Evolutionary conservation across 2,797 vertebrate species (phyloP).

Genomic region (Dryobates pubescens): DNA sequence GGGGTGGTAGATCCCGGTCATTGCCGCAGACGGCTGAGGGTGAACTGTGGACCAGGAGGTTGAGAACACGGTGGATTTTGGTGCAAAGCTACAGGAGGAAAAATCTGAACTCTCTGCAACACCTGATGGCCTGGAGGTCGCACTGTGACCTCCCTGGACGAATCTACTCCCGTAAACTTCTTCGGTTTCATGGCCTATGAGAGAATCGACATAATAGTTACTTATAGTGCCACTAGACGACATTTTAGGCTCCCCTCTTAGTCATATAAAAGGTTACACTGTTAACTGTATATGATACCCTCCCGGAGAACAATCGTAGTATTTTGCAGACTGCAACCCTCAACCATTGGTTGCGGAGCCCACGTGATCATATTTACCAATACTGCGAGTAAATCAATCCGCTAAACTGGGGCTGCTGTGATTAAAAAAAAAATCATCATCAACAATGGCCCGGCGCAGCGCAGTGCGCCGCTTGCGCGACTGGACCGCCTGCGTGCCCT

Average conservation of each 20-base stretch:
- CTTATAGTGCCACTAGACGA: conserved; percentile 95
- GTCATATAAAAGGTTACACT: conserved; percentile 94
- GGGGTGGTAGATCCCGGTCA: conserved; percentile 93
- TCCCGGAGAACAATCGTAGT: conserved; percentile 95
- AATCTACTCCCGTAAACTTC: conserved; percentile 92
- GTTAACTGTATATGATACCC: conserved; percentile 89
- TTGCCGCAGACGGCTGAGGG: conserved; percentile 84
- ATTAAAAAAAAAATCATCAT: conserved; percentile 68
- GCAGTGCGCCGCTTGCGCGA: not conserved
- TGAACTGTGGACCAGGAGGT: conserved; percentile 93
- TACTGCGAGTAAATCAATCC: conserved; percentile 99
- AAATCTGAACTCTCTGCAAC: conserved; percentile 89
- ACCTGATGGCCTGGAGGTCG: conserved; percentile 93
- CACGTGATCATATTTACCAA: conserved; percentile 99
- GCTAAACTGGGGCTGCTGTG: conserved; percentile 80
- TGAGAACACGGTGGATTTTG: conserved; percentile 92
- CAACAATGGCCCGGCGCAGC: conserved; percentile 25
- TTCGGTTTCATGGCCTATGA: conserved; percentile 94
- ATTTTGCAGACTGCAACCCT: conserved; percentile 95
- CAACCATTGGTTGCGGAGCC: conserved; percentile 97
- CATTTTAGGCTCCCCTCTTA: conserved; percentile 93
- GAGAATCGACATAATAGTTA: conserved; percentile 97
- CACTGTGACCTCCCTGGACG: conserved; percentile 86
- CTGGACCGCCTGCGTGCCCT: not conserved
- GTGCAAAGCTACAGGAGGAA: conserved; percentile 95